phyloP scores from a whole-genome alignment of 2,113 vertebrate species.

The Phaethon lepturus region DNA sequence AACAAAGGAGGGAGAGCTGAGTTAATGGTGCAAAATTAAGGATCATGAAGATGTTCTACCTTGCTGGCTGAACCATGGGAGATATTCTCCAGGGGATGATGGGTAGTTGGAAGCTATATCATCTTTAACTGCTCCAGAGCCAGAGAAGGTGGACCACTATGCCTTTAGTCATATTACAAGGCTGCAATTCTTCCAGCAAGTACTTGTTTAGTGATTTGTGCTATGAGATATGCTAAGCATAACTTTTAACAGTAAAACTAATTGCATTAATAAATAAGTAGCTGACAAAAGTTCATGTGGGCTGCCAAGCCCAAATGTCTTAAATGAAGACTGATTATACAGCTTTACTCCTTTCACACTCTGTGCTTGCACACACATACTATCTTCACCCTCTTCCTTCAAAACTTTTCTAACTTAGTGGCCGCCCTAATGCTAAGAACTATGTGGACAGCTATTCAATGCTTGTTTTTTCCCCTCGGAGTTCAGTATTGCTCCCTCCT shows the following conservation, averaged over 20 bases:
- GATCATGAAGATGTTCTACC: neutral
- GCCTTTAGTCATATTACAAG: neutral
- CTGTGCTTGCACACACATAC: neutral
- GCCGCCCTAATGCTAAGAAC: too few species aligned
- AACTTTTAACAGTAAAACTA: neutral
- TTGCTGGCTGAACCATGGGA: neutral
- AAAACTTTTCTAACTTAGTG: neutral
- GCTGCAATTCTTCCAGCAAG: neutral
- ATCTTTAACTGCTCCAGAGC: neutral
- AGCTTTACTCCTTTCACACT: neutral
- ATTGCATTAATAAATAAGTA: neutral
- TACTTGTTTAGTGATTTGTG: neutral
- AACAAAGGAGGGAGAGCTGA: accelerated
- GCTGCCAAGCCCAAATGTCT: neutral
- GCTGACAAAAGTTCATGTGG: neutral
- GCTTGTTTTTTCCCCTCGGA: neutral
- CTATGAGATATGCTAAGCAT: neutral
- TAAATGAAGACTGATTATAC: neutral
- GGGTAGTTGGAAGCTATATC: neutral
- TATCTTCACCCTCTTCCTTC: neutral
- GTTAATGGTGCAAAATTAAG: neutral
- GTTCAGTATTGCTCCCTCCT: neutral
- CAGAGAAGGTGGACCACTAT: neutral
- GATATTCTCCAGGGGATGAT: neutral
- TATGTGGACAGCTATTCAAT: neutral